A percentile compares a stretch with the other conserved stretches of the same genome.
Evolutionary conservation across 2,113 vertebrate species (phyloP).

Genomic region (Elachura formosa): DNA sequence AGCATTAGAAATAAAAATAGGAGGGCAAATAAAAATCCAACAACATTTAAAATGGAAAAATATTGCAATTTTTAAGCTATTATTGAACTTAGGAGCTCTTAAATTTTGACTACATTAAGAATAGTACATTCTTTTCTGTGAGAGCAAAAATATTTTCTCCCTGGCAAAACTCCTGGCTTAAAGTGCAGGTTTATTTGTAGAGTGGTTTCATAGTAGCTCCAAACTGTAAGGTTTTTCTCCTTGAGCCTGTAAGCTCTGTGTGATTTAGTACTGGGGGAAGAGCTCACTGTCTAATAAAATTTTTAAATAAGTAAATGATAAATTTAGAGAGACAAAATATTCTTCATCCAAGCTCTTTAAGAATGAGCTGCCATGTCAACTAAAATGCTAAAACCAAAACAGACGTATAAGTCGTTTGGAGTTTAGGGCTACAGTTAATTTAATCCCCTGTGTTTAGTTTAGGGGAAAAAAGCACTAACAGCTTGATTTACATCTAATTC

Average conservation of each 20-base stretch:
- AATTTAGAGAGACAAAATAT: neutral
- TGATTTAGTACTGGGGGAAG: neutral
- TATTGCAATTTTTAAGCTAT: rapidly evolving
- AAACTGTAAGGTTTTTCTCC: neutral
- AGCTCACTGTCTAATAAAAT: neutral
- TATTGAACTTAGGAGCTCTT: neutral
- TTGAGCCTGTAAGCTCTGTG: neutral
- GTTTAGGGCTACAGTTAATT: neutral
- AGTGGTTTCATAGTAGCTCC: neutral
- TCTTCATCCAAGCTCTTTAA: neutral
- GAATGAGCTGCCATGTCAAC: neutral
- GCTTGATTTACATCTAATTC: neutral
- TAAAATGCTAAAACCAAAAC: neutral
- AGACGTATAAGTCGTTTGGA: neutral
- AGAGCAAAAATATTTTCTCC: neutral
- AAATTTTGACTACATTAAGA: neutral
- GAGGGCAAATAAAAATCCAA: neutral
- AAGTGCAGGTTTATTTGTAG: neutral
- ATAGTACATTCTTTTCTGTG: neutral
- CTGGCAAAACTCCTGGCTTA: neutral
- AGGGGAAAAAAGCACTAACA: neutral
- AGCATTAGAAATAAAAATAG: neutral
- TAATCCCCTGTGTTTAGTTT: neutral
- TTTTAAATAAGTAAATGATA: neutral
- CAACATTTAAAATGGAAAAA: neutral